Evolutionary conservation across 2,113 vertebrate genomes (phyloP).

Genomic region (Rhipidura dahli): DNA sequence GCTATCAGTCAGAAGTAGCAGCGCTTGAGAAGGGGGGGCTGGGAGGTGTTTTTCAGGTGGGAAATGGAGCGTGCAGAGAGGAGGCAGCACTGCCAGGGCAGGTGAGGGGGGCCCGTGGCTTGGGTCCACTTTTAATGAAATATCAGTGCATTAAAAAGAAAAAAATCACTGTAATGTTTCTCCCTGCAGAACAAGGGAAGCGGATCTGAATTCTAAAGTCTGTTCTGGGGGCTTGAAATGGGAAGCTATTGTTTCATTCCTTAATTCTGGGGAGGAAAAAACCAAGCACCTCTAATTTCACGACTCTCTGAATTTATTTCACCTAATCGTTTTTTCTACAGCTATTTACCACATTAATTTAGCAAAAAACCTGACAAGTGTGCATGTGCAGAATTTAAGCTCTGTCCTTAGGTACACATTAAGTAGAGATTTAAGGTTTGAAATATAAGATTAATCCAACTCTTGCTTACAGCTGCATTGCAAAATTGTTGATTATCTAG

Average conservation of each 20-base stretch:
- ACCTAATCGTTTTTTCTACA: background rate
- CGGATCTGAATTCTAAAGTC: background rate
- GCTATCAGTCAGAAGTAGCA: slow-evolving; percentile 67
- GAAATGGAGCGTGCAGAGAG: background rate
- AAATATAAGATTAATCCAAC: background rate
- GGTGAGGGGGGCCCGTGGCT: background rate
- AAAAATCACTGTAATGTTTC: background rate
- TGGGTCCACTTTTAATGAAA: background rate
- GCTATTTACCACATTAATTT: slow-evolving; percentile 21
- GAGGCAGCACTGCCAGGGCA: background rate
- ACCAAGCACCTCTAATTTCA: slow-evolving; percentile 14
- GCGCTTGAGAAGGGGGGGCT: background rate
- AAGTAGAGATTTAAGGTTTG: slow-evolving; percentile 11
- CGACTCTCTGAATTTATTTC: slow-evolving; percentile 34
- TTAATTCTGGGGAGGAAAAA: background rate
- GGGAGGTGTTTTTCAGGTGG: background rate
- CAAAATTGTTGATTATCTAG: background rate
- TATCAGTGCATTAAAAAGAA: background rate
- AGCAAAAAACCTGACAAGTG: background rate
- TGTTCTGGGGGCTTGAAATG: background rate
- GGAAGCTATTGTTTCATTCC: background rate
- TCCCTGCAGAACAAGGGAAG: background rate
- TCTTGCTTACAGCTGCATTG: background rate
- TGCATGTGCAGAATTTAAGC: background rate
- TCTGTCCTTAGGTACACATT: slow-evolving; percentile 2